These are phyloP conservation scores for Enteromius mattozi DNA, from an alignment of 2,797 vertebrate genomes.

Conservation along the genomic window DNA sequence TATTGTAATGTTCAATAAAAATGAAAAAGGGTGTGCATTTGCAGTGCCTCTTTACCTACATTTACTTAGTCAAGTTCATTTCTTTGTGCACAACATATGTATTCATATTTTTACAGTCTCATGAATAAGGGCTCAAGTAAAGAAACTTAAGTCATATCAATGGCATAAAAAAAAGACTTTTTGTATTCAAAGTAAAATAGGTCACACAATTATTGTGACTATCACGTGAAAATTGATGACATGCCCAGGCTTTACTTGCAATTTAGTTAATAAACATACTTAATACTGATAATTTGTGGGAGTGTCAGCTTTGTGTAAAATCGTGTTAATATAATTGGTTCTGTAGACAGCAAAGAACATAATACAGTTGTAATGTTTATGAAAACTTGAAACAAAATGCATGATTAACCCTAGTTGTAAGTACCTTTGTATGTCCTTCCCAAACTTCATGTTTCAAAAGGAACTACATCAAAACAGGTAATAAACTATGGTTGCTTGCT, in stretches of 20 bases:
- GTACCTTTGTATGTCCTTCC: neutral
- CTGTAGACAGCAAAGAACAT: neutral
- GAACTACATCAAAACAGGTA: neutral
- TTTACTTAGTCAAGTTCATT: neutral
- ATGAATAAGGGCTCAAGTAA: neutral
- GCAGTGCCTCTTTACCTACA: neutral
- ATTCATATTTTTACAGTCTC: neutral
- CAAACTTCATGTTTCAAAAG: neutral
- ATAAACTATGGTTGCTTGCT: neutral
- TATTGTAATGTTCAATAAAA: constrained; percentile 70
- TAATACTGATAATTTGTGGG: neutral
- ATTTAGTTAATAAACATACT: neutral
- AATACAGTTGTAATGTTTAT: neutral
- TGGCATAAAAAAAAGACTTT: neutral
- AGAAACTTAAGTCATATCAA: neutral
- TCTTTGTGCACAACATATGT: neutral
- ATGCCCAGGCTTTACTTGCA: neutral
- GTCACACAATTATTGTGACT: neutral
- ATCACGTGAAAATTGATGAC: neutral
- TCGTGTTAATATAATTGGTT: neutral
- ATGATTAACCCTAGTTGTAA: neutral
- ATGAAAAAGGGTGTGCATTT: constrained; percentile 71
- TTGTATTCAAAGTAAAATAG: neutral
- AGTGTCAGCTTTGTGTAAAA: neutral
- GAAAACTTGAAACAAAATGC: neutral